Evolutionary conservation across 2,797 vertebrate species (phyloP), one percentile per base, ranked within the genome.

Genomic region (Takifugu rubripes): DNA sequence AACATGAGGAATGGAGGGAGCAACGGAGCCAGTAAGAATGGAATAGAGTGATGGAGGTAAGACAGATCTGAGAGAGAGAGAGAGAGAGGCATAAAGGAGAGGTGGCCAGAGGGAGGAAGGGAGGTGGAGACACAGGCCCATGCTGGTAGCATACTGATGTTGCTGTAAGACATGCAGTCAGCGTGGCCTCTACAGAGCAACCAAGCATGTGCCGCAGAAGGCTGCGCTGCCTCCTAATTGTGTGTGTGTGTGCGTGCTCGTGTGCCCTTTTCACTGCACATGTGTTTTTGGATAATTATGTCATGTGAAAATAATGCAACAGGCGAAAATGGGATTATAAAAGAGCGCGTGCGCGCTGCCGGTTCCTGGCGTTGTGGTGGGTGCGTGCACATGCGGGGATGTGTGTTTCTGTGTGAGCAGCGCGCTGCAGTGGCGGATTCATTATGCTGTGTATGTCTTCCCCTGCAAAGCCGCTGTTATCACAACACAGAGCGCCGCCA

Each of bases 81-180:
- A 68, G 66, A 50, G 69, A 50, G 68, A 72, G 63, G 69, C 59
- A 61, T 73, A 74, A 77, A 77, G 52, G 54, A 67, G 73, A 72
- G 69, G 66, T 67, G 72, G 77, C 81, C 25, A 26, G 25, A 63
- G 62, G 54, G 77, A 78, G 74, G 61, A 10, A 49, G 72, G 57
- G 79, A 21, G 59, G 66, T 78, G 74, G 70, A 87, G 84, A 87
- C 75, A 82, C 71, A 24, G 72, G 68, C 58, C 69, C 79, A 68
- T 77, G 82, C 72, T 70, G 46, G 66, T 43, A 84, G 87, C 81
- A 90, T 90, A 88, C 86, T 87, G 83, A 90, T 89, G 84, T 75
- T 55, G 82, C 77, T 70, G 75, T 65, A 70, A 75, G 55, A 78
- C 82, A 85, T 73, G 81, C 81, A 82, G 81, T 68, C 78, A 79